These are phyloP conservation scores for Drosophila melanogaster DNA, from an alignment of 1,140 invertebrate species.

Conservation along the genomic window Release_6_plus_ISO1_MT NT_033777.3:24141001-24141500, in stretches of 20 bases:
- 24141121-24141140: slow-evolving; percentile 61
- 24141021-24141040: slow-evolving; percentile 36
- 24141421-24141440: slow-evolving; percentile 53
- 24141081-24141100: slow-evolving; percentile 61
- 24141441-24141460: slow-evolving; percentile 17
- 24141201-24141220: not conserved
- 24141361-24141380: slow-evolving; percentile 37
- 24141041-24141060: slow-evolving; percentile 6
- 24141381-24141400: slow-evolving; percentile 69
- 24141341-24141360: slow-evolving; percentile 42
- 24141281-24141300: not conserved
- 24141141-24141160: not conserved
- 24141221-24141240: no score
- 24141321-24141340: slow-evolving; percentile 24
- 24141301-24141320: slow-evolving; percentile 5
- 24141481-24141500: slow-evolving; percentile 4
- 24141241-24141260: no score
- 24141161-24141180: not conserved
- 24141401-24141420: slow-evolving; percentile 71
- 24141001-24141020: slow-evolving; percentile 73
- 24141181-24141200: not conserved
- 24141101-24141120: slow-evolving; percentile 9
- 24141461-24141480: slow-evolving; percentile 7
- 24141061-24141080: slow-evolving; percentile 55
- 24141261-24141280: no score